A percentile compares a stretch with the other conserved stretches of the same genome.
phyloP scores from a whole-genome alignment of 2,113 vertebrate species.

The Apaloderma vittatum region DNA sequence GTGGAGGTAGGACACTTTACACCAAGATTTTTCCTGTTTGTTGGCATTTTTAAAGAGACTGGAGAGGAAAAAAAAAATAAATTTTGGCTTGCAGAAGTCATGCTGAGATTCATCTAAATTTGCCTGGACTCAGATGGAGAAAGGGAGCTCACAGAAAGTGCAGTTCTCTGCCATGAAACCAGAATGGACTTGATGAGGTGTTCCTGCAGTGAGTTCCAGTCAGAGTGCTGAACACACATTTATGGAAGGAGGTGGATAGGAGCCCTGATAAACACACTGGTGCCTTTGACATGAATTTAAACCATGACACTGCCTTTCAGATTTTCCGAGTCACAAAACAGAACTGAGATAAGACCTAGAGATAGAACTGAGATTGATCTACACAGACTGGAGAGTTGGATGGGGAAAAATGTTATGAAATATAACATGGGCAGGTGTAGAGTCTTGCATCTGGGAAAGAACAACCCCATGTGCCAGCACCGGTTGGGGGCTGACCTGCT shows the following conservation, averaged over 20 bases:
- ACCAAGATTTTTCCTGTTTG: not conserved
- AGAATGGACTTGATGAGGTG: not conserved
- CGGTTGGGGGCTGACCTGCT: no score
- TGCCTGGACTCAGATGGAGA: not conserved
- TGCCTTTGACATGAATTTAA: not conserved
- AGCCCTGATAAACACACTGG: not conserved
- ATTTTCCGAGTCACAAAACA: not conserved
- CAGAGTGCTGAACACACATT: rapidly evolving
- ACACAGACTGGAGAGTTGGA: no score
- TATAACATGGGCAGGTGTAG: no score
- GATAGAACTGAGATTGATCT: no score
- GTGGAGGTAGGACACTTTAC: not conserved
- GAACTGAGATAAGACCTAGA: not conserved
- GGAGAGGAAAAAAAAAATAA: rapidly evolving
- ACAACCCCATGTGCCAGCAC: no score
- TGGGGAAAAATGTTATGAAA: no score
- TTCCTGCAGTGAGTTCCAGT: not conserved
- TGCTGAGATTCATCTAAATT: not conserved
- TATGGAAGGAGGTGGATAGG: not conserved
- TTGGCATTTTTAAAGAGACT: not conserved
- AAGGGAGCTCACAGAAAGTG: not conserved
- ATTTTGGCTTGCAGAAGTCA: not conserved
- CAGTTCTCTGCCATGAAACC: not conserved
- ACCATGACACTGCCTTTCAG: not conserved
- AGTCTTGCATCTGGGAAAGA: no score